These are phyloP conservation scores for Spisula solida DNA, from an alignment of 2,888 invertebrate genomes.

Conservation along the genomic window DNA sequence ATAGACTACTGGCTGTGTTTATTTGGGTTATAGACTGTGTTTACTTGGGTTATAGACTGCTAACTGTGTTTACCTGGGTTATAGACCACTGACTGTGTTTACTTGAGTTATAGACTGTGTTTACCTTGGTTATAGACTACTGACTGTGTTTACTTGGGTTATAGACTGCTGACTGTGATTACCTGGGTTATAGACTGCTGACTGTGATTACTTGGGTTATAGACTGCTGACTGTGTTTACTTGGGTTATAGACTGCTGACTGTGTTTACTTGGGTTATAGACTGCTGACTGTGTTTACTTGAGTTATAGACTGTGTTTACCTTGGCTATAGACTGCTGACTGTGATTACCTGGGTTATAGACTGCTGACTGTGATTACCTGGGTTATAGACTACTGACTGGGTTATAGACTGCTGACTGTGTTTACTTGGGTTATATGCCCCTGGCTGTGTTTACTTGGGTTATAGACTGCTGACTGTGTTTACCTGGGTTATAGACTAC, in stretches of 20 bases:
- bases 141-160: neutral
- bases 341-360: too few relatives aligned
- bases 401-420: too few relatives aligned
- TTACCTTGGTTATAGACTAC: neutral
- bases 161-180: neutral
- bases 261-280: neutral
- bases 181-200: neutral
- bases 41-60: neutral
- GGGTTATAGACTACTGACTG: too few relatives aligned
- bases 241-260: neutral
- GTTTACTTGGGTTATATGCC: too few relatives aligned
- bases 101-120: neutral
- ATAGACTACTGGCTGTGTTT: neutral
- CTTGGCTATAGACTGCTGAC: too few relatives aligned
- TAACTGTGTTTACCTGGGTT: neutral
- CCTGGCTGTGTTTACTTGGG: neutral
- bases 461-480: neutral
- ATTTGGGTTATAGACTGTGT: neutral
- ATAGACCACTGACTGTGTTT: neutral
- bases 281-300: neutral
- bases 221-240: neutral
- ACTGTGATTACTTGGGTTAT: neutral
- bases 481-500: neutral
- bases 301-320: neutral
- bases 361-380: too few relatives aligned